These are phyloP conservation scores for Gonocerus acuteangulatus DNA, from an alignment of 2,888 invertebrate species.

Conservation along the genomic window DNA sequence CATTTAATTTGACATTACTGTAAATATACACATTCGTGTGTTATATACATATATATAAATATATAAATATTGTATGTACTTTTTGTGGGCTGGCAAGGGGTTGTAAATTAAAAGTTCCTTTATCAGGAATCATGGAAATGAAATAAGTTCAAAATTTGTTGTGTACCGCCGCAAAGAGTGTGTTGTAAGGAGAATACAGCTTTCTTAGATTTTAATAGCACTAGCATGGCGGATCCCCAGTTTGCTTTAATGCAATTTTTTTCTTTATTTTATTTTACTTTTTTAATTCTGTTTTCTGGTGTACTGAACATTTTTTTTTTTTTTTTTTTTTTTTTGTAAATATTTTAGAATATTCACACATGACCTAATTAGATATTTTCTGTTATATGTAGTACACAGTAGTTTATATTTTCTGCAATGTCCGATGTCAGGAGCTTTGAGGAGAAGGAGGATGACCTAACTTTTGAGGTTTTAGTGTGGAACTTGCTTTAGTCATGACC, in stretches of 20 bases:
- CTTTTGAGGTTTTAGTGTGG: too few species aligned
- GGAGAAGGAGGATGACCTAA: too few species aligned
- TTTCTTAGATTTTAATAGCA: conserved; percentile 20
- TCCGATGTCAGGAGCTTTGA: too few species aligned
- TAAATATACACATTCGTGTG: background rate
- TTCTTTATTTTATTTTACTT: too few species aligned
- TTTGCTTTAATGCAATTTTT: conserved; percentile 14
- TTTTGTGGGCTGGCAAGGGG: conserved; percentile 28
- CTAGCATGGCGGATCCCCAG: conserved; percentile 1
- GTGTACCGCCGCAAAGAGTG: conserved; percentile 1
- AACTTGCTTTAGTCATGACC: too few species aligned
- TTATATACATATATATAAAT: background rate
- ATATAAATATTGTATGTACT: conserved; percentile 18
- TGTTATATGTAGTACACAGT: too few species aligned
- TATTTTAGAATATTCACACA: too few species aligned
- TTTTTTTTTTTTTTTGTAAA: too few species aligned
- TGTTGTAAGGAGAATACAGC: background rate
- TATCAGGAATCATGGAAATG: conserved; percentile 18
- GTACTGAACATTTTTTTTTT: too few species aligned
- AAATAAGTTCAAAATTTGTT: conserved; percentile 18
- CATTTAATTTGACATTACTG: background rate
- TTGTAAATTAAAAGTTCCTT: conserved; percentile 34
- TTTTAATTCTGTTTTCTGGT: too few species aligned
- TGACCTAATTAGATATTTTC: too few species aligned
- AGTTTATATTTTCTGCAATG: too few species aligned